Conservation (phyloP, 1,140 invertebrate species). For the Drosophila nigrodunni region DNA sequence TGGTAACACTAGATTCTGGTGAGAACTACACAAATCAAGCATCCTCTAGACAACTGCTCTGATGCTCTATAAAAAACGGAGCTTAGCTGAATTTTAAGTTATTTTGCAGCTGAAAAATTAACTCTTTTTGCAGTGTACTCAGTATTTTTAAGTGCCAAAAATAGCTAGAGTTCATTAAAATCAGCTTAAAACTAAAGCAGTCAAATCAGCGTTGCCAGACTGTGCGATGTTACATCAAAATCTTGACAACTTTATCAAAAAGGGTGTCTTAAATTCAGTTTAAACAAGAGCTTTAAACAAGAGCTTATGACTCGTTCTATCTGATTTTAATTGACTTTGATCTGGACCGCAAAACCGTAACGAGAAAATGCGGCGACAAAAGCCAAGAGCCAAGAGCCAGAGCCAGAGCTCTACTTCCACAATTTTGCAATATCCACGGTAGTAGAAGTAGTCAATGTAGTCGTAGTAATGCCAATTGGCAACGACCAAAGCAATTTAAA, state of each 20-base stretch:
- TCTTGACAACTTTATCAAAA: not conserved
- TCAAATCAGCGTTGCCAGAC: too few species aligned
- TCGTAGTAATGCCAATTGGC: slow-evolving; percentile 16
- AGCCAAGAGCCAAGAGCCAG: too few species aligned
- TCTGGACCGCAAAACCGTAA: slow-evolving; percentile 20
- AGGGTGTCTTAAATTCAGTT: slow-evolving; percentile 2
- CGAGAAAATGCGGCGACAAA: slow-evolving; percentile 26
- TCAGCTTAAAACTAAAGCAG: too few species aligned
- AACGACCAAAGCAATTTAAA: slow-evolving; percentile 44
- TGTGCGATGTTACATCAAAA: too few species aligned
- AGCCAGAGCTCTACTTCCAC: slow-evolving; percentile 35
- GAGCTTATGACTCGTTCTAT: slow-evolving; percentile 13
- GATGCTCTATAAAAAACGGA: not conserved
- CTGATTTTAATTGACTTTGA: slow-evolving; percentile 22
- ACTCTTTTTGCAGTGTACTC: too few species aligned
- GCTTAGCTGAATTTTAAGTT: not conserved
- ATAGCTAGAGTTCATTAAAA: too few species aligned
- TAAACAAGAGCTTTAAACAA: not conserved
- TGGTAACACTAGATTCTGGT: not conserved
- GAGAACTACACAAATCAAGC: not conserved
- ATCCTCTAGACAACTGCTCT: not conserved
- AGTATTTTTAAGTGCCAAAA: too few species aligned
- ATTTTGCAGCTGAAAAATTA: not conserved
- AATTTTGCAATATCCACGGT: slow-evolving; percentile 29
- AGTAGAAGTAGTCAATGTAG: too few species aligned